phyloP scores from a whole-genome alignment of 2,888 invertebrate species.

The Morpho deidamia region DNA sequence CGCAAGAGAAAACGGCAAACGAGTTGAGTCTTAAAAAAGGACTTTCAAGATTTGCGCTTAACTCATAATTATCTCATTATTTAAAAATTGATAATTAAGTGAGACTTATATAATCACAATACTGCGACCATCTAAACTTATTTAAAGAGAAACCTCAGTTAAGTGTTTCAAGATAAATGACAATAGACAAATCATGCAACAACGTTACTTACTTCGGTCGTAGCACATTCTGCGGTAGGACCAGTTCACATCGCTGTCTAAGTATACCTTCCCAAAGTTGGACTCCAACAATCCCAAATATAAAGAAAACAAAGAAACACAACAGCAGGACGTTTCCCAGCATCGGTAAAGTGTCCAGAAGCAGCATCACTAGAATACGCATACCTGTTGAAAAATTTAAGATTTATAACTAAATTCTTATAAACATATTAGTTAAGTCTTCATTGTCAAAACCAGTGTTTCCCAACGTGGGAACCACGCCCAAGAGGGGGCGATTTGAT shows the following conservation, averaged over 20 bases:
- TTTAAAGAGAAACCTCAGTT: not conserved
- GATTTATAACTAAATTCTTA: not conserved
- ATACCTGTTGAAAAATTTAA: constrained; percentile 86
- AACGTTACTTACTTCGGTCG: constrained; percentile 85
- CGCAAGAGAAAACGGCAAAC: no score
- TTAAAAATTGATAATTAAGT: no score
- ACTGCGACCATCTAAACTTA: not conserved
- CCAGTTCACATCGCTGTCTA: constrained; percentile 94
- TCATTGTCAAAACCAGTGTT: not conserved
- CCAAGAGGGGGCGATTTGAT: no score
- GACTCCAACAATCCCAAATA: constrained; percentile 99
- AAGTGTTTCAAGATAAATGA: constrained; percentile 5
- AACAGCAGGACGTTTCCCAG: constrained; percentile 98
- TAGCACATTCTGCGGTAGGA: constrained; percentile 83
- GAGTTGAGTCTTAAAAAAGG: no score
- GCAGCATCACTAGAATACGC: constrained; percentile 98
- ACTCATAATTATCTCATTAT: no score
- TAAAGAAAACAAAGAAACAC: constrained; percentile 99
- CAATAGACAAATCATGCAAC: constrained; percentile 11
- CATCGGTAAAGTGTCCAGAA: constrained; percentile 99
- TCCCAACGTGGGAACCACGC: no score
- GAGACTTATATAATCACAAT: not conserved
- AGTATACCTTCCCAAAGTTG: constrained; percentile 99
- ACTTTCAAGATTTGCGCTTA: no score
- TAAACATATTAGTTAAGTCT: not conserved